Percentiles rank a stretch among this genome's conserved stretches.
phyloP scores from a whole-genome alignment of 1,140 invertebrate genomes.

The Mesaphorura yosii region DNA sequence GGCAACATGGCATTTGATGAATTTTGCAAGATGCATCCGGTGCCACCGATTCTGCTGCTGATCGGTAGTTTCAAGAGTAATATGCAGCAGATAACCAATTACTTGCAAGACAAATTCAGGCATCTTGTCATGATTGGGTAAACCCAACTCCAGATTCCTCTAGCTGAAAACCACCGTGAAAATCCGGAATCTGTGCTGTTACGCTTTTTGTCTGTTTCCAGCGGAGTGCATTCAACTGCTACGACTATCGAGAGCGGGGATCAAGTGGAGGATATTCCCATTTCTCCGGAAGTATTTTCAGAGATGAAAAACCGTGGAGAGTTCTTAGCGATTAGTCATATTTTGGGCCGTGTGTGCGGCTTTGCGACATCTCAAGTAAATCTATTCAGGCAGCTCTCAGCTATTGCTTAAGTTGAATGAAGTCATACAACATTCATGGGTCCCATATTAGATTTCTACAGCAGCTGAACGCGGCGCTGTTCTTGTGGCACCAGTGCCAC shows the following conservation, averaged over 20 bases:
- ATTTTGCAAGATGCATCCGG: not conserved
- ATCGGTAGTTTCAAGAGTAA: constrained; percentile 12
- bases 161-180: not conserved
- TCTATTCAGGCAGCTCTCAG: not conserved
- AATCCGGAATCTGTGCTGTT: constrained; percentile 5
- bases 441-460: constrained; percentile 20
- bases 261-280: constrained; percentile 18
- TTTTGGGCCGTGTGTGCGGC: constrained; percentile 17
- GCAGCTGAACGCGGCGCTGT: constrained; percentile 12
- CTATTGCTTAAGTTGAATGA: not conserved
- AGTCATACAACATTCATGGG: no score
- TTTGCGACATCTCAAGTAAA: constrained; percentile 17
- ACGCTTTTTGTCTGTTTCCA: not conserved
- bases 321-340: constrained; percentile 11
- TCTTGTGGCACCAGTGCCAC: constrained; percentile 14
- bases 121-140: constrained; percentile 16
- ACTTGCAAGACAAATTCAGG: constrained; percentile 17
- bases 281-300: constrained; percentile 13
- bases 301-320: constrained; percentile 21
- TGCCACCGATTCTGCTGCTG: constrained; percentile 16
- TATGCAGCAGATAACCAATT: constrained; percentile 2
- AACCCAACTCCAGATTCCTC: not conserved
- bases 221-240: constrained; percentile 24
- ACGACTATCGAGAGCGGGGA: constrained; percentile 15
- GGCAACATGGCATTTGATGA: constrained; percentile 6